phyloP scores from a whole-genome alignment of 1,140 invertebrate genomes.

The Drosophila orena region DNA sequence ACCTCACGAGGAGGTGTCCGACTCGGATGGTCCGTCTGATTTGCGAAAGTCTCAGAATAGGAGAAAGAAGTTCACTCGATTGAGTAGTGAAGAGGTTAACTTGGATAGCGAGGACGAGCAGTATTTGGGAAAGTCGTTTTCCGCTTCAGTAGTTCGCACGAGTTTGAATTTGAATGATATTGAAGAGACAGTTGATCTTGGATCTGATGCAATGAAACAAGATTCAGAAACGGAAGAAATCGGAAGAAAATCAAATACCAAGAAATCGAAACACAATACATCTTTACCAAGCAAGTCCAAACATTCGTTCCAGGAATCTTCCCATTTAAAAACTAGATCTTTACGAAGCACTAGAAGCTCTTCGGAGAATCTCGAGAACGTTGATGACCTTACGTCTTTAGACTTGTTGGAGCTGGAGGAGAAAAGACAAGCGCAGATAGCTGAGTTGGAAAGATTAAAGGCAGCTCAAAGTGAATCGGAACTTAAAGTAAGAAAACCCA shows the following conservation, averaged over 20 bases:
- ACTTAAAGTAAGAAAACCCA: not conserved
- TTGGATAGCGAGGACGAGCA: conserved; percentile 11
- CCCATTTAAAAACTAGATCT: not conserved
- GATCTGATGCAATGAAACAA: not conserved
- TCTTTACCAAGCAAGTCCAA: not conserved
- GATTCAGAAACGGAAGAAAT: not conserved
- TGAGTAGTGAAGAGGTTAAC: not conserved
- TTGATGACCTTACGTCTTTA: conserved; percentile 3
- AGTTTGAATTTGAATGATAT: not conserved
- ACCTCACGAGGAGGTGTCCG: not conserved
- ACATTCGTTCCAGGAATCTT: not conserved
- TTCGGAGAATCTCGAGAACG: not conserved
- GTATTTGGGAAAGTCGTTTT: not conserved
- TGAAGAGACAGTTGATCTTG: no score
- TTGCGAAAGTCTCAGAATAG: not conserved
- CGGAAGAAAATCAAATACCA: not conserved
- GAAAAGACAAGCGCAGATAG: not conserved
- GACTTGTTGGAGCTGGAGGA: conserved; percentile 12
- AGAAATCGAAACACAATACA: not conserved
- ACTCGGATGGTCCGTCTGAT: not conserved
- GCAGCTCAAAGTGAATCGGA: not conserved
- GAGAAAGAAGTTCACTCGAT: conserved; percentile 39
- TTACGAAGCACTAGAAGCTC: not conserved
- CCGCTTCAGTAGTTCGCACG: not conserved
- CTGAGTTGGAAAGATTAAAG: not conserved